Evolutionary conservation across 2,797 vertebrate species (phyloP), one percentile per base, ranked within the genome.

Genomic region (Liasis olivaceus): DNA sequence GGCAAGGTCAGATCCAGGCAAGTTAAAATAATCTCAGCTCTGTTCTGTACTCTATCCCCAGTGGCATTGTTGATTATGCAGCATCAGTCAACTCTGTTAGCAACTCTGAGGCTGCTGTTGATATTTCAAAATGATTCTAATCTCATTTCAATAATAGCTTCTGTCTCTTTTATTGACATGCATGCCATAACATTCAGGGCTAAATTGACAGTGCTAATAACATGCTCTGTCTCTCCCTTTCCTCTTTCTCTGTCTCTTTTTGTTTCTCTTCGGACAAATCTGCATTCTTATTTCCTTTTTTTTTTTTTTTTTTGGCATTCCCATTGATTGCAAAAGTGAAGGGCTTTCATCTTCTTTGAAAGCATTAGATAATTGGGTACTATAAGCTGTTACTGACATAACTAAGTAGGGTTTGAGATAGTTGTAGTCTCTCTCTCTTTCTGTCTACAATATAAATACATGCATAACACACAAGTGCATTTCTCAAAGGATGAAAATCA

Each of bases 131-230:
- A 97, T 1, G 96, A 96, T 96, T 97, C 97, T 97, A 97, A 97
- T 97, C 97, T 96, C 96, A 97, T 97, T 96, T 97, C 97, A 97
- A 96, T 97, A 98, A 98, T 98, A 97, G 97, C 96, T 97, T 97
- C 97, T 98, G 97, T 98, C 97, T 98, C 96, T 97, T 94, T 94
- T 94, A 51, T 96, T 92, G 92, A 97, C 96, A 97, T 94, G 95
- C 95, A 96, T 97, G 97, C 96, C 97, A 96, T 95, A 98, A 97
- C 95, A 97, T 95, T 96, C 96, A 90, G 93, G 95, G 96, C 96
- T 97, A 95, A 97, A 96, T 95, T 97, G 97, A 97, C 96, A 97
- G 97, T 96, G 94, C 97, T 97, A 97, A 97, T 97, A 97, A 97
- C 94, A 96, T 94, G 0, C 94, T 93, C 20, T 86, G 13, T 92